These are phyloP conservation scores for Xenopus laevis DNA, from an alignment of 2,113 vertebrate genomes.

Conservation along the genomic window DNA sequence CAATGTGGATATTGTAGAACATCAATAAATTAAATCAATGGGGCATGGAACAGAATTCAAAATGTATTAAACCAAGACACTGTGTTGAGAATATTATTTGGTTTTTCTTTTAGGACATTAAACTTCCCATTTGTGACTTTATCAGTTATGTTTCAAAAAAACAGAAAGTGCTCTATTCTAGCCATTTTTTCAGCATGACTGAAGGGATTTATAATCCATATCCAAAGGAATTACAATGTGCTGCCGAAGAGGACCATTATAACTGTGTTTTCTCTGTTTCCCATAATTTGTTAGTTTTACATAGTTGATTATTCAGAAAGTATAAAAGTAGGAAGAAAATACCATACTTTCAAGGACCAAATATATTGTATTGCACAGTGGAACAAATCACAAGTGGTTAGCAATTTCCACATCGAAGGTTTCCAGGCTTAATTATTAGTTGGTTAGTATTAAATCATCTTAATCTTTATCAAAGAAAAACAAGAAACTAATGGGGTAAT, in stretches of 20 bases:
- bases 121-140: slow-evolving; percentile 54
- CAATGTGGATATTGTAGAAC: slow-evolving; percentile 39
- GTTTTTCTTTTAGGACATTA: slow-evolving; percentile 57
- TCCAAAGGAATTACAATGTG: slow-evolving; percentile 59
- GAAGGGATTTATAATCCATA: slow-evolving; percentile 58
- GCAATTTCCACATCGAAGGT: no score
- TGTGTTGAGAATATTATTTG: slow-evolving; percentile 54
- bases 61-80: slow-evolving; percentile 53
- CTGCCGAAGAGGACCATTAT: slow-evolving; percentile 52
- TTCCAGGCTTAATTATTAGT: no score
- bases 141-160: slow-evolving; percentile 56
- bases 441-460: no score
- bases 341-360: no score
- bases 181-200: slow-evolving; percentile 62
- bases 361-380: no score
- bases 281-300: slow-evolving; percentile 61
- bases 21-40: slow-evolving; percentile 61
- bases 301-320: slow-evolving; percentile 28
- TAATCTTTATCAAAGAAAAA: no score
- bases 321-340: no score
- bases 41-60: slow-evolving; percentile 58
- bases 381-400: no score
- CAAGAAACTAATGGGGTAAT: no score
- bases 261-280: slow-evolving; percentile 53
- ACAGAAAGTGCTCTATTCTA: slow-evolving; percentile 48